phyloP scores from a whole-genome alignment of 2,888 invertebrate genomes.

The Drosophila imparisetae region DNA sequence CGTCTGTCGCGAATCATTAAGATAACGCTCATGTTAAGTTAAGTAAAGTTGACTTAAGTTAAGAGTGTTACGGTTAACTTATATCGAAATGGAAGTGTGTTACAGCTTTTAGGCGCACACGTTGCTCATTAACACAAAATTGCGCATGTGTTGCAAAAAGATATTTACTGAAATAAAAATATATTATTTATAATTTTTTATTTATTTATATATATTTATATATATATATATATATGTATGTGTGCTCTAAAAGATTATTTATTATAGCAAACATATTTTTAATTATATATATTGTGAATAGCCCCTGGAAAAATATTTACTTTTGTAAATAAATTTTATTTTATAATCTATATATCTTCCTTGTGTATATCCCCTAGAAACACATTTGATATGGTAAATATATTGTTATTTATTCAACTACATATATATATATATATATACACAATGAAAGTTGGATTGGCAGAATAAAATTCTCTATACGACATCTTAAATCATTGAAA shows the following conservation, averaged over 20 bases:
- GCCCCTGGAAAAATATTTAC: background rate
- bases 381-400: background rate
- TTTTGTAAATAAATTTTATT: conserved; percentile 21
- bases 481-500: too few relatives aligned
- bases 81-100: conserved; percentile 9
- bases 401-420: background rate
- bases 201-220: conserved; percentile 6
- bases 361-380: conserved; percentile 1
- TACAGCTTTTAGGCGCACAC: conserved; percentile 28
- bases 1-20: conserved; percentile 26
- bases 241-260: background rate
- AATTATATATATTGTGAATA: background rate
- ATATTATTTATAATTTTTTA: conserved; percentile 22
- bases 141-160: conserved; percentile 53
- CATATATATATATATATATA: too few relatives aligned
- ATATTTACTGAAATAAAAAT: conserved; percentile 33
- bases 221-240: too few relatives aligned
- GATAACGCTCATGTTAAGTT: conserved; percentile 28
- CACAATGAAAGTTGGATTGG: background rate
- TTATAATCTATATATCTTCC: conserved; percentile 3
- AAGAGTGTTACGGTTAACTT: conserved; percentile 16
- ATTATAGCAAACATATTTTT: background rate
- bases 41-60: conserved; percentile 17
- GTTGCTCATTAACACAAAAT: conserved; percentile 60
- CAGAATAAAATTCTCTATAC: background rate